phyloP scores from a whole-genome alignment of 1,140 invertebrate genomes.

The Drosophila ambigua region DNA sequence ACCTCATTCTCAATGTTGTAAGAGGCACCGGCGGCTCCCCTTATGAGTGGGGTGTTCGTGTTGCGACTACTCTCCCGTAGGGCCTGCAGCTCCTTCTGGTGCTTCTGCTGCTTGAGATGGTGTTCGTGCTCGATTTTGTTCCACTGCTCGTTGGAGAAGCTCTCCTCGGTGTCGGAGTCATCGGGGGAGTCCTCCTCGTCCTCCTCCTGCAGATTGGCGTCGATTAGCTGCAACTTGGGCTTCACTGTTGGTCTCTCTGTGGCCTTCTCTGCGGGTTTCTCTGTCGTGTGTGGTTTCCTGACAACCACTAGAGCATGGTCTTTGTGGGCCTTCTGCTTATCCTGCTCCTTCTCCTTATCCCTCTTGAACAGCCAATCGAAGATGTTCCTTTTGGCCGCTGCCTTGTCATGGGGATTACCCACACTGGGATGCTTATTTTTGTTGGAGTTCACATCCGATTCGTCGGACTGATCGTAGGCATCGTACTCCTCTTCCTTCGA shows the following conservation, averaged over 20 bases:
- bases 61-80: slow-evolving; percentile 55
- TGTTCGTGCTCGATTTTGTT: slow-evolving; percentile 69
- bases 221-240: slow-evolving; percentile 35
- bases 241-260: slow-evolving; percentile 34
- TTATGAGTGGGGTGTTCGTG: slow-evolving; percentile 57
- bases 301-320: background rate
- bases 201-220: slow-evolving; percentile 40
- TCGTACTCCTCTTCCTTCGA: slow-evolving; percentile 45
- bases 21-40: slow-evolving; percentile 2
- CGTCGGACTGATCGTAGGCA: slow-evolving; percentile 39
- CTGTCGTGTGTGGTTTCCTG: slow-evolving; percentile 9
- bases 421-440: slow-evolving; percentile 58
- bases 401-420: slow-evolving; percentile 43
- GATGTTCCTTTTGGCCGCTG: slow-evolving; percentile 55
- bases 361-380: slow-evolving; percentile 65
- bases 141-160: slow-evolving; percentile 68
- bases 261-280: background rate
- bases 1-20: slow-evolving; percentile 68
- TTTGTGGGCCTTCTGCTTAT: slow-evolving; percentile 12
- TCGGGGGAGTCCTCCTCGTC: slow-evolving; percentile 26
- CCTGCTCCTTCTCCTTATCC: slow-evolving; percentile 38
- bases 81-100: slow-evolving; percentile 61
- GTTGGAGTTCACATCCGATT: slow-evolving; percentile 7
- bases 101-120: slow-evolving; percentile 57
- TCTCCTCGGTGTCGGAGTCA: slow-evolving; percentile 28